Evolutionary conservation across 1,140 invertebrate species (phyloP), one percentile per base, ranked within the genome.

Genomic region (Cotesia typhae): DNA sequence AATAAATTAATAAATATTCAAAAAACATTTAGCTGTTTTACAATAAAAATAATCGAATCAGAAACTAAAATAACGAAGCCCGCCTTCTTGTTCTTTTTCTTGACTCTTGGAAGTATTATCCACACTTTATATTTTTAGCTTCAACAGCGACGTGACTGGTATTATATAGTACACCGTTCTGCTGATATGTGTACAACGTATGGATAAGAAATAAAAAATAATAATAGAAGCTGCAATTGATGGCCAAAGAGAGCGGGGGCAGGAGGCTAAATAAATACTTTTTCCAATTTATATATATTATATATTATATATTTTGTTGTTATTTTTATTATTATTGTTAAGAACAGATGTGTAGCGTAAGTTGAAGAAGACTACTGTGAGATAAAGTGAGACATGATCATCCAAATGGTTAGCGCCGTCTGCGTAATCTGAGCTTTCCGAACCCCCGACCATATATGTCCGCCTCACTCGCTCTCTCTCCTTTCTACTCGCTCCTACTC

Each of bases 381-480:
- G 20, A 41, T 68, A 14, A 47, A 47, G 17, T 53, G 61, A 65
- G 36, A 74, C 76, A 81, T 82, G 80, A 77, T 79, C 81, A 76
- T 79, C 77, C 78, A 80, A 83, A 80, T 78, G 76, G 75, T 84
- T 83, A 85, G 81, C 82, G 84, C 82, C 78, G 79, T 77, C 72
- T 67, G 77, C 81, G 85, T 87, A 87, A 87, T 81, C 81, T 86
- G 85, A 87, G 83, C 78, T 82, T 77, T 77, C 55, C 66, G 59
- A 81, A 81, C 79, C 82, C 80, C 84, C 80, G 75, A 84, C 85
- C 85, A 87, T 87, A 87, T 87, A 87, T 87, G 85, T 87, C 85
- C 85, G 82, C 83, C 76, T 75, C 57, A 75, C 74, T 73, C 72
- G 77, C 73, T 79, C 77, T 57, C 61, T 81, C 77, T 81, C 76